phyloP scores from a whole-genome alignment of 2,797 vertebrate species.

The Falco rusticolus region DNA sequence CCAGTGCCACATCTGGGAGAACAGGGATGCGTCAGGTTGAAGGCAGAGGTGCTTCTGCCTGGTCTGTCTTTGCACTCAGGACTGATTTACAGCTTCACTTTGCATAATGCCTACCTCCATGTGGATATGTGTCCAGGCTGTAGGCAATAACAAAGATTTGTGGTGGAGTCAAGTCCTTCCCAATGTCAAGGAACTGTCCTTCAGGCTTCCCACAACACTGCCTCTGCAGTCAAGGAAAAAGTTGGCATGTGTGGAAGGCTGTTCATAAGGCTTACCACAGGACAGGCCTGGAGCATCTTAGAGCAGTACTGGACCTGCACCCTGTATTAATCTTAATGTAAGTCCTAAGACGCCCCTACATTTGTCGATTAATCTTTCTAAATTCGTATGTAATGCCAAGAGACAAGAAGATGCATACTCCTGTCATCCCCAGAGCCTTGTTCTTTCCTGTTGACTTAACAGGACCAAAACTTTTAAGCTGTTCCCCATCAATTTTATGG shows the following conservation, averaged over 20 bases:
- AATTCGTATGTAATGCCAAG: neutral
- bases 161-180: neutral
- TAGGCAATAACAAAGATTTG: neutral
- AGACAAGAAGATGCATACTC: neutral
- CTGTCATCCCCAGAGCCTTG: neutral
- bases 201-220: neutral
- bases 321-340: neutral
- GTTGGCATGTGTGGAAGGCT: neutral
- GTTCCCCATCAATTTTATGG: neutral
- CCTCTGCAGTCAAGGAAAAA: neutral
- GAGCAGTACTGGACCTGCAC: neutral
- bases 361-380: neutral
- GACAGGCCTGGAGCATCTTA: neutral
- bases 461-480: neutral
- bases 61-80: neutral
- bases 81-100: neutral
- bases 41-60: neutral
- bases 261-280: neutral
- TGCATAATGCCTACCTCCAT: neutral
- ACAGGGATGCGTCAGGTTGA: neutral
- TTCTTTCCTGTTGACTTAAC: neutral
- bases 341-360: neutral
- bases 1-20: neutral
- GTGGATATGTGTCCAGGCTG: neutral
- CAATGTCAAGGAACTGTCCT: neutral